Base-by-base conservation (phyloP, 2,797 vertebrate genomes). In the Gallinago stenura region DNA sequence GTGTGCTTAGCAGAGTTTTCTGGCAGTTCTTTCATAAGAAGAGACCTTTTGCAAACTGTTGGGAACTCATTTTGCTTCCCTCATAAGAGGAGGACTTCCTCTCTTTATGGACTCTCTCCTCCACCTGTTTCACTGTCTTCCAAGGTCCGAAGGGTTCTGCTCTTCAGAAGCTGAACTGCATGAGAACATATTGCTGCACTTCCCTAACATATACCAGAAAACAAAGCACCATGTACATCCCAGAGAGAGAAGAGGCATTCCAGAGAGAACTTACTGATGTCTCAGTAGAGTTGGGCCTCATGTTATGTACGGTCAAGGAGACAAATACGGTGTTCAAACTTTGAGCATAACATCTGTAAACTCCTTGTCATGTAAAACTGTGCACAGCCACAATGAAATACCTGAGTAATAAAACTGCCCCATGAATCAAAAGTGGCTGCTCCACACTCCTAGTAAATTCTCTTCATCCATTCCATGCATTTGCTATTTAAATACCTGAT, bases 41-140 rank as follows among this genome's bases (percentile, higher is more conserved):
- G 37, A 83, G 31, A 73, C 12, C 10, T 72, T 73, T 35, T 53
- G 6, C 45, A 86, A 72, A 22, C 45, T 20, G 2, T n/a, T 3
- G 5, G 30, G 33, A 30, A 20, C 12, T 31, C 15, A 8, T 57
- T 65, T 35, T 77, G 20, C 11, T 57, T 30, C 46, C 24, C n/a
- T 54, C 4, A 2, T 14, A 45, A 28, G 51, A 73, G 7, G 9
- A 2, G 11, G 4, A 17, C 0, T 15, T 31, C 2, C 5, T 33
- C 12, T 72, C 20, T 50, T 78, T 25, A 64, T 6, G 33, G 37
- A 10, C 28, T 76, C 35, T 50, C 16, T 82, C 21, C 15, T 56
- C 37, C 8, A 21, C 7, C 12, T 18, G 6, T 43, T 37, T 62
- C 60, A 8, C 13, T 70, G 43, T 37, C 10, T 64, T 8, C 37